Percentiles rank a stretch among this genome's conserved stretches.
These are phyloP conservation scores for Melieria picta DNA, from an alignment of 2,888 invertebrate species.

Conservation along the genomic window DNA sequence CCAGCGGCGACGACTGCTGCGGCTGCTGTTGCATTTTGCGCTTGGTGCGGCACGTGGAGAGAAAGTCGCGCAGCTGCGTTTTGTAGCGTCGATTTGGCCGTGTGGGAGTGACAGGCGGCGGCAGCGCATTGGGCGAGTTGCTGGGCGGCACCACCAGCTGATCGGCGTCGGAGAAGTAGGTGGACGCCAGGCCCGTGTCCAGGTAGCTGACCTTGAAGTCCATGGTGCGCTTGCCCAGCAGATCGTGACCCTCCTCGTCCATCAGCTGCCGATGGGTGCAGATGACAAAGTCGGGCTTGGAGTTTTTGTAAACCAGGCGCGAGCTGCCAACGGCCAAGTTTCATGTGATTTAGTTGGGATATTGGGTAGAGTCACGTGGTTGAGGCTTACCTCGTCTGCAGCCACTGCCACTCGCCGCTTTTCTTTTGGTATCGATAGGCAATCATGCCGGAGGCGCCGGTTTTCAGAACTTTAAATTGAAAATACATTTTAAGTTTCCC, in stretches of 20 bases:
- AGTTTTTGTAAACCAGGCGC: conserved; percentile 97
- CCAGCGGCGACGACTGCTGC: conserved; percentile 64
- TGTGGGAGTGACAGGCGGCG: conserved; percentile 76
- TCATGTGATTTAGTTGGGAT: background rate
- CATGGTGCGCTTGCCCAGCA: conserved; percentile 97
- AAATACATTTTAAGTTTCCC: too few relatives aligned
- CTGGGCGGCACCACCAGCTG: conserved; percentile 74
- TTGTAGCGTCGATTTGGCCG: conserved; percentile 91
- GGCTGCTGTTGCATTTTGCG: conserved; percentile 70
- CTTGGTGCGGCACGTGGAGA: conserved; percentile 90
- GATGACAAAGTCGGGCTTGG: conserved; percentile 98
- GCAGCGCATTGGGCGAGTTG: conserved; percentile 68
- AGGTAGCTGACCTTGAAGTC: conserved; percentile 98
- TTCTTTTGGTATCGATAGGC: conserved; percentile 97
- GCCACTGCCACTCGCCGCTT: conserved; percentile 95
- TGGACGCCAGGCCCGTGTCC: conserved; percentile 90
- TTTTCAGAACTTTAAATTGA: conserved; percentile 85
- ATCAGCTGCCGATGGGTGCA: conserved; percentile 98
- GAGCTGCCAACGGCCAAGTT: conserved; percentile 70
- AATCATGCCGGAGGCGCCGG: conserved; percentile 98
- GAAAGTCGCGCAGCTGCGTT: conserved; percentile 90
- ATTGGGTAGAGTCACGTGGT: too few relatives aligned
- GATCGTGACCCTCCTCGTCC: conserved; percentile 99
- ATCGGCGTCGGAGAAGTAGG: conserved; percentile 89
- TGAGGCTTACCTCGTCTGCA: conserved; percentile 78